Conservation (phyloP, 1,140 invertebrate species). For the Drosophila chauvacae region DNA sequence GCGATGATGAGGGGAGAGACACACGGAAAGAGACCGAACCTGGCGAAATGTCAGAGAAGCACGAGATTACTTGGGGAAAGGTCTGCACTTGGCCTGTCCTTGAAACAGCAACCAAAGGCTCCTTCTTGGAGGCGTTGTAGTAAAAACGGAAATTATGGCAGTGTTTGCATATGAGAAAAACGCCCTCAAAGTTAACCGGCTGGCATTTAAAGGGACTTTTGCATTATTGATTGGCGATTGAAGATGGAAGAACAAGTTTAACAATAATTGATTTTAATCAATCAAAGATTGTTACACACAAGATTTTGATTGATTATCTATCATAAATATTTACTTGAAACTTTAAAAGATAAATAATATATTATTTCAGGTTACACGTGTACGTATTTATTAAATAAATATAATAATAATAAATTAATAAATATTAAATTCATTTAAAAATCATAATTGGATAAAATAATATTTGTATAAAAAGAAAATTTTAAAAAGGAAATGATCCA, state of each 20-base stretch:
- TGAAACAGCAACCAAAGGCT: slow-evolving; percentile 2
- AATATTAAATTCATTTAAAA: too few species aligned
- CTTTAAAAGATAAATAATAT: neutral
- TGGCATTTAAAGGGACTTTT: slow-evolving; percentile 24
- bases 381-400: too few species aligned
- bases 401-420: too few species aligned
- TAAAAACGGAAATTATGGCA: slow-evolving; percentile 22
- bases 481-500: too few species aligned
- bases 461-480: too few species aligned
- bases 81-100: slow-evolving; percentile 35
- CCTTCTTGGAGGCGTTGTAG: neutral
- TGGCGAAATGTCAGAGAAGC: slow-evolving; percentile 40
- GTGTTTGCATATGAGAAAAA: slow-evolving; percentile 31
- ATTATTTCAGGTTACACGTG: neutral
- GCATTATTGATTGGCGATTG: slow-evolving; percentile 30
- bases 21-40: slow-evolving; percentile 5
- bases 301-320: slow-evolving; percentile 25
- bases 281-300: slow-evolving; percentile 30
- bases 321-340: neutral
- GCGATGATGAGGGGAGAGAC: slow-evolving; percentile 2
- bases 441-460: too few species aligned
- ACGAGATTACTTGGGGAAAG: neutral
- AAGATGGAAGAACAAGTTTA: slow-evolving; percentile 20
- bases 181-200: neutral
- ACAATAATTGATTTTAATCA: slow-evolving; percentile 24